Evolutionary conservation across 2,888 invertebrate species (phyloP), one percentile per base, ranked within the genome.

Genomic region (Oithona nana): DNA sequence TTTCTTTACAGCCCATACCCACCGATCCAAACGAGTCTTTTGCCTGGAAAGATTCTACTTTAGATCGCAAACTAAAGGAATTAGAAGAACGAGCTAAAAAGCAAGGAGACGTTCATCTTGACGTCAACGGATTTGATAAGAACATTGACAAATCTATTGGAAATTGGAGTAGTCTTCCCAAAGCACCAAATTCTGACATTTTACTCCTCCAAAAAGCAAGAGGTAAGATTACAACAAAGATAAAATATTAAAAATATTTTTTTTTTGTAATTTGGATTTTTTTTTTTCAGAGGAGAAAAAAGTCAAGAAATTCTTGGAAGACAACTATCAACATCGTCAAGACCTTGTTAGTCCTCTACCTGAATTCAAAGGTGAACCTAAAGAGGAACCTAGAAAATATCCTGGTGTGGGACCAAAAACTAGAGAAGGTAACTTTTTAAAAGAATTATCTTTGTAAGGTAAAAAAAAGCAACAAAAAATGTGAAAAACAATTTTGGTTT

Each of bases 11-110:
- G n/a, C 22, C 22, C 50, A 49, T n/a, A 20, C 50, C 50, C 50
- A 49, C 22, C 50, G 22, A 49, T 22, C 54, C 54, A 20, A 54
- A 20, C 3, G 59, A 59, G 2, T 39, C 39, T n/a, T 59, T 59
- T 59, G 59, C 59, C 22, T 59, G 59, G 59, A 59, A 59, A 26
- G 59, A 59, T 28, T 16, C 39, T 22, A 59, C 59, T 59, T 59
- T 59, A 28, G 59, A 59, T 2, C 20, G 49, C 31, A 48, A 59
- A 22, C 26, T 59, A 22, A 59, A 59, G 28, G 49, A 6, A 16
- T 16, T 59, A 2, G 16, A 48, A 6, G 11, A 16, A 1, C 2
- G 22, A 2, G 2, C 31, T 20, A 26, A 48, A 11, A 22, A 11
- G 8, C 26, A 24, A 24, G 26, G 26, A 3, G 54, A 54, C 20